Conservation (phyloP, 2,797 vertebrate genomes). For the Lutjanus argentimaculatus region DNA sequence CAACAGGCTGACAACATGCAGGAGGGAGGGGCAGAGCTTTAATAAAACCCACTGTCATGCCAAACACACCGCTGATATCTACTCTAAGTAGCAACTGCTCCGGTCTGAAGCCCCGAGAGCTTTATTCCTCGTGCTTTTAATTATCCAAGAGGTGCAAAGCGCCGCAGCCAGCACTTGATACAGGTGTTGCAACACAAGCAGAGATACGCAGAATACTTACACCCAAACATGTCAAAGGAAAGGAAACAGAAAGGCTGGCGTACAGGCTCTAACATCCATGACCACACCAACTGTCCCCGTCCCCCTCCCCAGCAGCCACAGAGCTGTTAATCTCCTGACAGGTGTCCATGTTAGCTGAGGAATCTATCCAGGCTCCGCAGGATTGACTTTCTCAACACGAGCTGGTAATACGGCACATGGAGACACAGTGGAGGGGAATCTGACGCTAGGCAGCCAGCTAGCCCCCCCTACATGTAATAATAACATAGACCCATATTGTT, state of each 20-base stretch:
- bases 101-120: background rate
- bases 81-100: background rate
- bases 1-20: constrained; percentile 41
- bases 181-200: constrained; percentile 31
- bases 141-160: constrained; percentile 50
- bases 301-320: background rate
- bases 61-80: constrained; percentile 3
- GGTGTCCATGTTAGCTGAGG: constrained; percentile 74
- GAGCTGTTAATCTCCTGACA: constrained; percentile 81
- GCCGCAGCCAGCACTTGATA: background rate
- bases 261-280: constrained; percentile 11
- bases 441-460: constrained; percentile 28
- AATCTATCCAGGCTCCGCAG: constrained; percentile 61
- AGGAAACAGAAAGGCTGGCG: constrained; percentile 19
- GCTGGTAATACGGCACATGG: constrained; percentile 50
- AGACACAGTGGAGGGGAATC: constrained; percentile 38
- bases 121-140: constrained; percentile 44
- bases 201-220: constrained; percentile 3
- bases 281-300: constrained; percentile 43
- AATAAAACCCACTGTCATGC: constrained; percentile 30
- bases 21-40: constrained; percentile 22
- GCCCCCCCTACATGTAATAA: constrained; percentile 8
- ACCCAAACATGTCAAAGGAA: constrained; percentile 29
- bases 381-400: constrained; percentile 62
- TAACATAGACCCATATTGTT: constrained; percentile 10